phyloP scores from a whole-genome alignment of 1,140 invertebrate genomes.

The Thalassaphorura encarpata region DNA sequence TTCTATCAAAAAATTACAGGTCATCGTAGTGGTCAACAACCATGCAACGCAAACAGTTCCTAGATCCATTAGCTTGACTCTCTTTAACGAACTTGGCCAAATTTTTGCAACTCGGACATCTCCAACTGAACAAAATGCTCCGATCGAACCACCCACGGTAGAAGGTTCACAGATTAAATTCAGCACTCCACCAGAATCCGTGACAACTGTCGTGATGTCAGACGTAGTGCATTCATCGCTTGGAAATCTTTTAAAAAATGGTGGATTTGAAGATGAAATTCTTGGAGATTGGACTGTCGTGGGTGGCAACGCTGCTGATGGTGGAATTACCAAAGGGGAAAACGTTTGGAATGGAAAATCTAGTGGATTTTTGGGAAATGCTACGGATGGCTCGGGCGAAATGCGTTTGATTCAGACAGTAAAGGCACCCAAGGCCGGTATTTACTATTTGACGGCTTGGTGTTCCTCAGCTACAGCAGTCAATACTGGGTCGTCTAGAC shows the following conservation, averaged over 20 bases:
- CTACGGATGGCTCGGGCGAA: neutral
- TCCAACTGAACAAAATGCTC: conserved; percentile 8
- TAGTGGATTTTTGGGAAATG: conserved; percentile 3
- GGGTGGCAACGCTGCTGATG: neutral
- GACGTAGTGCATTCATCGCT: neutral
- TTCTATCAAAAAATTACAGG: conserved; percentile 5
- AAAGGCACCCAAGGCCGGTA: neutral
- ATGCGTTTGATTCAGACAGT: conserved; percentile 12
- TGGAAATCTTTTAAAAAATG: conserved; percentile 11
- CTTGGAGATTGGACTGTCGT: neutral
- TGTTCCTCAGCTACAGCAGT: neutral
- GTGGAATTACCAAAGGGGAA: neutral
- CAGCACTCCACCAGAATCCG: conserved; percentile 4
- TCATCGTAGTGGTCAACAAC: conserved; percentile 17
- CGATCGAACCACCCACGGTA: neutral
- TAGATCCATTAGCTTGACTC: neutral
- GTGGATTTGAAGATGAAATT: conserved; percentile 11
- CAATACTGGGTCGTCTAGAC: conserved; percentile 5
- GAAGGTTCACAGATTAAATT: neutral
- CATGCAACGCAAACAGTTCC: neutral
- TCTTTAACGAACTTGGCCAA: neutral
- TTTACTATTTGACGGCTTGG: neutral
- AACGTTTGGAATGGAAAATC: neutral
- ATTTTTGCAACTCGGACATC: conserved; percentile 9
- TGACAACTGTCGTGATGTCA: neutral